Conservation (phyloP, 2,888 invertebrate genomes). For the Melieria crassipennis region DNA sequence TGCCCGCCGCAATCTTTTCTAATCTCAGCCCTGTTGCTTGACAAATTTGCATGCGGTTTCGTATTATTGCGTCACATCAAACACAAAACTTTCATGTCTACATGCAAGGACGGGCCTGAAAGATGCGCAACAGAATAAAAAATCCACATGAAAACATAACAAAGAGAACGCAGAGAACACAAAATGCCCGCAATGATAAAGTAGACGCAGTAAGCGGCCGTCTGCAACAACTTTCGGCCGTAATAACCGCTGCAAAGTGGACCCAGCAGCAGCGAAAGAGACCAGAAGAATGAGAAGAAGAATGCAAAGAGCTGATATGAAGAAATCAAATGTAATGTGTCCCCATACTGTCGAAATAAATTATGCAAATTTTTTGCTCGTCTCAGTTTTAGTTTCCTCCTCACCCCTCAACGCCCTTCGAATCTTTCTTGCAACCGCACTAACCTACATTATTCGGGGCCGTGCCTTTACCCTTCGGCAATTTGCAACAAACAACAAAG, state of each 20-base stretch:
- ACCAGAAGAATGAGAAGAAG: not conserved
- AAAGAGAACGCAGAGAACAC: not conserved
- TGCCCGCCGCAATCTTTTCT: constrained; percentile 26
- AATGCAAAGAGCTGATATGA: not conserved
- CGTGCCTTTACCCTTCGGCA: not conserved
- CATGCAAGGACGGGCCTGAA: not conserved
- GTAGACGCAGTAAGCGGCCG: no score
- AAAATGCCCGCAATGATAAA: no score
- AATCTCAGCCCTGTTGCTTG: constrained; percentile 33
- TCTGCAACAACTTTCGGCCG: no score
- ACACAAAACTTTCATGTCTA: constrained; percentile 14
- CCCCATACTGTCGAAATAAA: constrained; percentile 33
- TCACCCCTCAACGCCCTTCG: no score
- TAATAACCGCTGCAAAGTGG: no score
- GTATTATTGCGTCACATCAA: constrained; percentile 31
- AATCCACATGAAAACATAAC: not conserved
- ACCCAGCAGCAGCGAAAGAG: not conserved
- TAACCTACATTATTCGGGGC: no score
- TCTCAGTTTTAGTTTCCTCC: no score
- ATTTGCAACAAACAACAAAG: constrained; percentile 13
- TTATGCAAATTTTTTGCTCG: constrained; percentile 29
- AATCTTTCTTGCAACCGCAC: no score
- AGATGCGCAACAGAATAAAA: not conserved
- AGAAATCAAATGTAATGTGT: constrained; percentile 23
- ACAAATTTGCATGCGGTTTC: constrained; percentile 46